phyloP scores from a whole-genome alignment of 2,888 invertebrate species.

The Hyles lineata region DNA sequence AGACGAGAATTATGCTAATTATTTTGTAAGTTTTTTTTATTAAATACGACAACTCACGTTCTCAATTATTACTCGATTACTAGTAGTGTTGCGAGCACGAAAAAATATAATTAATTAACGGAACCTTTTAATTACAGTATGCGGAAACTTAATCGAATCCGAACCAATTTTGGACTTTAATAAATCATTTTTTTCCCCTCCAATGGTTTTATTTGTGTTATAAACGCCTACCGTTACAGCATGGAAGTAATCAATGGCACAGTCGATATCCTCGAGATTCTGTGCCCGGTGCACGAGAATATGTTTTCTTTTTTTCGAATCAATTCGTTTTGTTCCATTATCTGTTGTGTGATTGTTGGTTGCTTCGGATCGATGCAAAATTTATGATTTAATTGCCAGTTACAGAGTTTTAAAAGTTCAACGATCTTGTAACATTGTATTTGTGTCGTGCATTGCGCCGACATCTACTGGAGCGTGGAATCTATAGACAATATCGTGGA shows the following conservation, averaged over 20 bases:
- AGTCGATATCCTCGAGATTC: slow-evolving; percentile 46
- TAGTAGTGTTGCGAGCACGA: slow-evolving; percentile 27
- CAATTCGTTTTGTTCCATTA: slow-evolving; percentile 80
- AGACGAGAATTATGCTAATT: slow-evolving; percentile 3
- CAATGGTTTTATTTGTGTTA: slow-evolving; percentile 52
- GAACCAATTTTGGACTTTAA: slow-evolving; percentile 52
- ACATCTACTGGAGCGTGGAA: slow-evolving; percentile 45
- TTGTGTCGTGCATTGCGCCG: slow-evolving; percentile 40
- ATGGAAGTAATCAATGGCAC: slow-evolving; percentile 14
- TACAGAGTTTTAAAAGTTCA: slow-evolving; percentile 58
- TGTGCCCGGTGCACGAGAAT: slow-evolving; percentile 33
- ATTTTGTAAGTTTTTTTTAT: slow-evolving; percentile 13
- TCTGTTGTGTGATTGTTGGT: slow-evolving; percentile 82
- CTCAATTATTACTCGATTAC: slow-evolving; percentile 35
- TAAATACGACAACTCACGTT: slow-evolving; percentile 17
- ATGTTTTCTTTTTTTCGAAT: slow-evolving; percentile 55
- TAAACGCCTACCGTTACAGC: slow-evolving; percentile 49
- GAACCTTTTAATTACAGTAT: slow-evolving; percentile 54
- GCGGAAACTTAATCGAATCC: slow-evolving; percentile 56
- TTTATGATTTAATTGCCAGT: slow-evolving; percentile 83
- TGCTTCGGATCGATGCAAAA: slow-evolving; percentile 77
- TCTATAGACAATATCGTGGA: slow-evolving; percentile 44
- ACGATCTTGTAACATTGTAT: slow-evolving; percentile 48
- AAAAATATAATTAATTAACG: slow-evolving; percentile 47
- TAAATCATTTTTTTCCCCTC: slow-evolving; percentile 56